phyloP scores from a whole-genome alignment of 2,888 invertebrate species.

The Busseola fusca region DNA sequence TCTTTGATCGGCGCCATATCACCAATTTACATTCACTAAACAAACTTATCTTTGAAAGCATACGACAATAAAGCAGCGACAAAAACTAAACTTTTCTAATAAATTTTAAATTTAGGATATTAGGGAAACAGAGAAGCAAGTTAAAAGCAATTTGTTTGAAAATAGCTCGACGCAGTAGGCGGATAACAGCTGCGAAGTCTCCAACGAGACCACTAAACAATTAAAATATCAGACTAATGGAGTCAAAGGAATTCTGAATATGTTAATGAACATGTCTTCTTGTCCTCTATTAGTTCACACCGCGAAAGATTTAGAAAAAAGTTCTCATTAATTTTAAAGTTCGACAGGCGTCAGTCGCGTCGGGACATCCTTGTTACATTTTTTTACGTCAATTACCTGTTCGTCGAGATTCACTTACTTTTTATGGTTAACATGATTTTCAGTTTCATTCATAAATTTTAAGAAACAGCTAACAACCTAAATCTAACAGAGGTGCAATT shows the following conservation, averaged over 20 bases:
- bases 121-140: constrained; percentile 79
- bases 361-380: constrained; percentile 50
- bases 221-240: constrained; percentile 89
- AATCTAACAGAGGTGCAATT: background rate
- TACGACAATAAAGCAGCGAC: constrained; percentile 46
- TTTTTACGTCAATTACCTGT: constrained; percentile 63
- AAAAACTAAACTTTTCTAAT: constrained; percentile 59
- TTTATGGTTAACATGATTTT: background rate
- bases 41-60: constrained; percentile 50
- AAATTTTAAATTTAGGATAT: constrained; percentile 66
- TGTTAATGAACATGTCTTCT: constrained; percentile 87
- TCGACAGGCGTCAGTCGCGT: constrained; percentile 68
- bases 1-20: constrained; percentile 28
- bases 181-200: constrained; percentile 84
- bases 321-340: constrained; percentile 75
- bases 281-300: constrained; percentile 79
- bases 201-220: constrained; percentile 81
- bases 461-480: background rate
- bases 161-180: constrained; percentile 85
- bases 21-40: constrained; percentile 40
- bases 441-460: background rate
- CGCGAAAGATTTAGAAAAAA: constrained; percentile 70
- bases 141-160: constrained; percentile 86
- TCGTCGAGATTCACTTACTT: constrained; percentile 11
- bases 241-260: constrained; percentile 83